phyloP scores from a whole-genome alignment of 2,888 invertebrate species.

The Lasioglossum leucozonium region DNA sequence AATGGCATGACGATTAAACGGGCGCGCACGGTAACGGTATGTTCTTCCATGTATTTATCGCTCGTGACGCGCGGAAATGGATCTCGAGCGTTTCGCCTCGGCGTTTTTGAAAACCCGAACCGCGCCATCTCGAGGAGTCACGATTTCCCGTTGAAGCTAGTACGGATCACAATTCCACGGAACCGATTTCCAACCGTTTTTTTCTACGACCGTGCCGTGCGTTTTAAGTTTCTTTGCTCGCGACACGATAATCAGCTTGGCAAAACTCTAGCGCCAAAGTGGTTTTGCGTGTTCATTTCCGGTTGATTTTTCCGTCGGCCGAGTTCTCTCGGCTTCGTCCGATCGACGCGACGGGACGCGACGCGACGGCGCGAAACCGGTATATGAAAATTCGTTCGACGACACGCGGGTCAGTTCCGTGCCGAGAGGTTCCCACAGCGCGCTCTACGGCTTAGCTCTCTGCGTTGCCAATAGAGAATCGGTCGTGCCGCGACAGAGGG shows the following conservation, averaged over 20 bases:
- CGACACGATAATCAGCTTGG: not conserved
- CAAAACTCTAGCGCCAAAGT: too few relatives aligned
- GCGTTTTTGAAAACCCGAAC: not conserved
- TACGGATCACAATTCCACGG: not conserved
- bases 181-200: not conserved
- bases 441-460: not conserved
- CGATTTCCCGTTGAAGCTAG: not conserved
- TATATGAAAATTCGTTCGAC: not conserved
- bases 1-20: slow-evolving; percentile 38
- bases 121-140: not conserved
- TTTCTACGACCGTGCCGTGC: not conserved
- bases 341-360: too few relatives aligned
- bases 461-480: not conserved
- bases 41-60: slow-evolving; percentile 1
- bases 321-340: not conserved
- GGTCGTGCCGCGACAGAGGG: not conserved
- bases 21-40: slow-evolving; percentile 54
- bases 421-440: not conserved
- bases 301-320: not conserved
- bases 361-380: not conserved
- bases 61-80: not conserved
- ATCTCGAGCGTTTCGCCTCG: not conserved
- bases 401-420: not conserved
- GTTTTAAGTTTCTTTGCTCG: not conserved
- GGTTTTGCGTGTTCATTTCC: not conserved